Base-by-base conservation (phyloP, 2,888 invertebrate species). In the Hypolimnas misippus region DNA sequence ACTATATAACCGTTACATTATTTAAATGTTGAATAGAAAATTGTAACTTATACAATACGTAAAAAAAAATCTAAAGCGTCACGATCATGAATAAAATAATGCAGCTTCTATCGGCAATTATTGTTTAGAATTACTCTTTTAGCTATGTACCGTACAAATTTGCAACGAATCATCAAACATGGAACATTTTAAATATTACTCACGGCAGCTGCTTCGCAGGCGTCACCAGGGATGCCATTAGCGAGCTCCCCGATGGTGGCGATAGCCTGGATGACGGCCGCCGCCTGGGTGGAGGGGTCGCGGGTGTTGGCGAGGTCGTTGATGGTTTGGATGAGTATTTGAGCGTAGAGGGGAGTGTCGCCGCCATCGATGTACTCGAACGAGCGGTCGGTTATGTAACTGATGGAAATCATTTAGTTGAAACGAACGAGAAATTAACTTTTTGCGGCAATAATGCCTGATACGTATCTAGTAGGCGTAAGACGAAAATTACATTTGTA, bases 151-250 rank as follows among this genome's bases (percentile, higher is more conserved):
- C n/a, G n/a, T n/a, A 25, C 25, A 25, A 25, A 3, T 25, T 25
- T 25, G n/a, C n/a, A n/a, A n/a, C n/a, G n/a, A n/a, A n/a, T n/a
- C n/a, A n/a, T n/a, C n/a, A n/a, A n/a, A n/a, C n/a, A n/a, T n/a
- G n/a, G n/a, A 25, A 25, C 25, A 3, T 25, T 3, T 25, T 25
- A 25, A 25, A 5, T 40, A 38, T 33, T 54, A 81, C 87, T 83
- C 66, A 90, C 89, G 51, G 69, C 72, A 60, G 89, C 78, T 53
- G 82, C 70, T 19, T 71, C 73, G 59, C 90, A 90, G 35, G 84
- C 63, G 61, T 87, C 82, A 31, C 90, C 89, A 17, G 87, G 76
- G 29, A 70, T 49, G 0, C 89, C 87, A 19, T 73, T 70, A 6
- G 77, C 72, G 2, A 80, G 68, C 8, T 79, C 72, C 1, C 79